Percentiles rank a stretch among this genome's conserved stretches.
Evolutionary conservation across 64 coral and sea anemone genomes (phyloP).

Genomic region (Montipora cactus): DNA sequence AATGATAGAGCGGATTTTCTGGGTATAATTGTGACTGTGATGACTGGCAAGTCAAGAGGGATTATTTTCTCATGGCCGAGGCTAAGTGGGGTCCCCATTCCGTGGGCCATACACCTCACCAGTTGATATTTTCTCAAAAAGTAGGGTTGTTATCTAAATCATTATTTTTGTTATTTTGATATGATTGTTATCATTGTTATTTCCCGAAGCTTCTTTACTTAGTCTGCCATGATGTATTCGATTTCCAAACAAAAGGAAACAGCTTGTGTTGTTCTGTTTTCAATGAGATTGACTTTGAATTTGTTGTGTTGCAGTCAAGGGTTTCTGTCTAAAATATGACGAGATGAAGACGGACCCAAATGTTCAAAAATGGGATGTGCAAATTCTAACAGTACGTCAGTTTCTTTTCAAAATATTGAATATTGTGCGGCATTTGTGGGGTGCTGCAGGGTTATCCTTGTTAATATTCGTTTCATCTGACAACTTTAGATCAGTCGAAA

Average conservation of each 20-base stretch:
- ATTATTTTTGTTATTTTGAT: too few species aligned
- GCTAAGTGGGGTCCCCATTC: too few species aligned
- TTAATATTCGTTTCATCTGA: not conserved
- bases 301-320: constrained; percentile 75
- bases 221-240: too few species aligned
- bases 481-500: constrained; percentile 90
- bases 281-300: not conserved
- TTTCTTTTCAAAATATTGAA: not conserved
- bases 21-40: too few species aligned
- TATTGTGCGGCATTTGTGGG: too few species aligned
- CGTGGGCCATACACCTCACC: constrained; percentile 96
- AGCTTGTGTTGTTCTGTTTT: not conserved
- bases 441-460: too few species aligned
- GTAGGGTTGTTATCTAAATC: constrained; percentile 42
- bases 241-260: not conserved
- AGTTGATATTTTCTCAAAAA: constrained; percentile 97
- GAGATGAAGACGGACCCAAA: constrained; percentile 98
- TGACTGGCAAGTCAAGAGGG: too few species aligned
- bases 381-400: constrained; percentile 90
- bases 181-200: too few species aligned
- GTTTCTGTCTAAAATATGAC: constrained; percentile 94
- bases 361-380: constrained; percentile 97
- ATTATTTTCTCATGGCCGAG: too few species aligned
- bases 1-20: too few species aligned
- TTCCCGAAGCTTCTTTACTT: too few species aligned